phyloP scores from a whole-genome alignment of 2,797 vertebrate genomes.

The Pseudochirops corinnae region DNA sequence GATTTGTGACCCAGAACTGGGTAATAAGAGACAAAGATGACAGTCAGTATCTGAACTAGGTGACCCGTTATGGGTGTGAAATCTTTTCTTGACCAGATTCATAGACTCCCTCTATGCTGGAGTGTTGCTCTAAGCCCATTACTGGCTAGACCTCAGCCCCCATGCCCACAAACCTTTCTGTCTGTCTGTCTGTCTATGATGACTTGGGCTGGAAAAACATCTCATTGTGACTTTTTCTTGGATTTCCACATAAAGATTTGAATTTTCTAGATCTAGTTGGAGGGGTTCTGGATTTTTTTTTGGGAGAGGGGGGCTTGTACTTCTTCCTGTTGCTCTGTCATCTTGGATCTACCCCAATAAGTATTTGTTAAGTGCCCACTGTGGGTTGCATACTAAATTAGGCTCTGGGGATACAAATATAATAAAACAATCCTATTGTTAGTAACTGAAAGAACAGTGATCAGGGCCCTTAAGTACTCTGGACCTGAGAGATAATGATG shows the following conservation, averaged over 20 bases:
- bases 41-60: neutral
- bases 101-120: neutral
- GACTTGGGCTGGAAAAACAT: neutral
- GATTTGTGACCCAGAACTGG: neutral
- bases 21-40: neutral
- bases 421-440: neutral
- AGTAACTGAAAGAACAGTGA: neutral
- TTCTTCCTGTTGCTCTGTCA: neutral
- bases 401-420: neutral
- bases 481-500: neutral
- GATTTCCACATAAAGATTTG: neutral
- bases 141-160: neutral
- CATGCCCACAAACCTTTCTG: neutral
- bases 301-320: neutral
- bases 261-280: neutral
- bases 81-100: neutral
- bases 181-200: neutral
- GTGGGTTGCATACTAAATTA: neutral
- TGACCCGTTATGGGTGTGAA: neutral
- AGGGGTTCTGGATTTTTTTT: neutral
- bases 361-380: neutral
- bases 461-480: neutral
- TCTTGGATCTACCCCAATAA: neutral
- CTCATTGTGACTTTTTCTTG: neutral
- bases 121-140: neutral